These are phyloP conservation scores for Saturnia pavonia DNA, from an alignment of 2,888 invertebrate genomes.

Conservation along the genomic window DNA sequence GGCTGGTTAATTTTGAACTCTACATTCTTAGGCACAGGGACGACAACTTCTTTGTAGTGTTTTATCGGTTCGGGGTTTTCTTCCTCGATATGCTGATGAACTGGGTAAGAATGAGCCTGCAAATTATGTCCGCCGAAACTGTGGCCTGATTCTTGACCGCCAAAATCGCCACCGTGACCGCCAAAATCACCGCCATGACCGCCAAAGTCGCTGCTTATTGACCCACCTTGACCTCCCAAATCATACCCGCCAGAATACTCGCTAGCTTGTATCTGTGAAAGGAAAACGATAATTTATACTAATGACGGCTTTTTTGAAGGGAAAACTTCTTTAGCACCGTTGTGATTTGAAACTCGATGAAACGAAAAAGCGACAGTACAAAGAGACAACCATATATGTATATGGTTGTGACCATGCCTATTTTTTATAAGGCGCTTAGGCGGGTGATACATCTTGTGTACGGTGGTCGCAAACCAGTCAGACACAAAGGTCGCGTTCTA, in stretches of 20 bases:
- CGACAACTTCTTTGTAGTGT: constrained; percentile 85
- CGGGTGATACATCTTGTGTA: no score
- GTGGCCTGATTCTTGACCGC: constrained; percentile 39
- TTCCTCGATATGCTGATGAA: constrained; percentile 85
- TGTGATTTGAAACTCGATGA: no score
- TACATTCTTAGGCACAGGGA: constrained; percentile 84
- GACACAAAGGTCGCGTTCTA: no score
- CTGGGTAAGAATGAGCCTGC: constrained; percentile 76
- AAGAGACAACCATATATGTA: no score
- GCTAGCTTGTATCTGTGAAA: constrained; percentile 64
- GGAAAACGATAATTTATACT: constrained; percentile 21
- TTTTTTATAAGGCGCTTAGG: no score
- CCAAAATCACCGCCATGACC: constrained; percentile 38
- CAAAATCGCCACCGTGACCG: constrained; percentile 42
- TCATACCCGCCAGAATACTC: constrained; percentile 57
- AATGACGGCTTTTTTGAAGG: not conserved
- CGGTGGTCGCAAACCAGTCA: no score
- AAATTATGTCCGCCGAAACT: constrained; percentile 62
- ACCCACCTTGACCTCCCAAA: constrained; percentile 42
- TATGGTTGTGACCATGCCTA: no score
- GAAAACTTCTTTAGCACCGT: no score
- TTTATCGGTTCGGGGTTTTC: constrained; percentile 86
- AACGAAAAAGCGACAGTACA: no score
- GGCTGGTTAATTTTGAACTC: constrained; percentile 82
- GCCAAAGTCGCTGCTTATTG: constrained; percentile 29